A percentile compares a stretch with the other conserved stretches of the same genome.
These are phyloP conservation scores for Drosophila longiperda DNA, from an alignment of 2,888 invertebrate species.

Conservation along the genomic window DNA sequence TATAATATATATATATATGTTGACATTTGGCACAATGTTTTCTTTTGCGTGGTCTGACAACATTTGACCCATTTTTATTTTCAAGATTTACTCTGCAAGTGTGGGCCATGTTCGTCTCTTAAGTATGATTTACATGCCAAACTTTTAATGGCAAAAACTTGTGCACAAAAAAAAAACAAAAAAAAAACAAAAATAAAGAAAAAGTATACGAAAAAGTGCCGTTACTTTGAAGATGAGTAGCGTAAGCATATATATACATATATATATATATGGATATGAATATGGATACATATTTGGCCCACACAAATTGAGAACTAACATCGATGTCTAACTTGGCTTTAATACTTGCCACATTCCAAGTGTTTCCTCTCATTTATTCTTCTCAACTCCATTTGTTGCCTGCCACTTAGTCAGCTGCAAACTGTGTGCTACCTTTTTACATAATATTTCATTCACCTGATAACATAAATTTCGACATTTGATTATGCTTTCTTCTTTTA, in stretches of 20 bases:
- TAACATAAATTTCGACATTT: constrained; percentile 25
- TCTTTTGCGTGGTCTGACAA: constrained; percentile 8
- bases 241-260: not conserved
- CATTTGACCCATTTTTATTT: constrained; percentile 35
- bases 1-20: not conserved
- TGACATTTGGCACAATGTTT: constrained; percentile 26
- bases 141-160: constrained; percentile 58
- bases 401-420: not conserved
- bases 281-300: not conserved
- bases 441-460: constrained; percentile 12
- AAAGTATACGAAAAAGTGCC: constrained; percentile 6
- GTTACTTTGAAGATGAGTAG: constrained; percentile 16
- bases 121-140: constrained; percentile 59
- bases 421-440: constrained; percentile 6
- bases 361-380: not conserved
- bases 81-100: constrained; percentile 7
- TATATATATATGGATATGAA: not conserved
- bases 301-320: not conserved
- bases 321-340: not conserved
- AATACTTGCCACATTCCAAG: not conserved
- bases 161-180: constrained; percentile 8
- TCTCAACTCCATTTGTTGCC: not conserved
- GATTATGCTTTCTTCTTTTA: constrained; percentile 5
- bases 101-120: constrained; percentile 23
- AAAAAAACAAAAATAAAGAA: not conserved